These are phyloP conservation scores for Oscheius sp. DNA, from an alignment of 2,888 invertebrate genomes.

Conservation along the genomic window DNA sequence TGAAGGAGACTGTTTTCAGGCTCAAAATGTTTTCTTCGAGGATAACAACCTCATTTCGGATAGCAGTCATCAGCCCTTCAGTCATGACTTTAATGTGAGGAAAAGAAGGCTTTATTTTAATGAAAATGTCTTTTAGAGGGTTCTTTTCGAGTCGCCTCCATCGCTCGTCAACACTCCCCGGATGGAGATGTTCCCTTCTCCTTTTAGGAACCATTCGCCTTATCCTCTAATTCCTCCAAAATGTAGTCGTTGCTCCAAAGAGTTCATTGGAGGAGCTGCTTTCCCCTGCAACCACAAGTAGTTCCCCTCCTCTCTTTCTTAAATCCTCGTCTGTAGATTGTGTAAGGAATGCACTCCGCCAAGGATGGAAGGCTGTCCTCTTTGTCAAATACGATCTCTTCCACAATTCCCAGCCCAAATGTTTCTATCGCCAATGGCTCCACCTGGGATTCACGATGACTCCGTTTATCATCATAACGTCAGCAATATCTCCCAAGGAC, in stretches of 20 bases:
- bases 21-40: neutral
- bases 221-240: slow-evolving; percentile 1
- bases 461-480: too few species aligned
- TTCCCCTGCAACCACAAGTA: slow-evolving; percentile 21
- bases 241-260: slow-evolving; percentile 17
- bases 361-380: slow-evolving; percentile 17
- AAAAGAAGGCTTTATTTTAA: too few species aligned
- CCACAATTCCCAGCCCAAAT: slow-evolving; percentile 18
- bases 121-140: slow-evolving; percentile 1
- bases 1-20: neutral
- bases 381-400: neutral
- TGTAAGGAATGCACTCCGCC: slow-evolving; percentile 23
- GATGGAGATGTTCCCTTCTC: slow-evolving; percentile 22
- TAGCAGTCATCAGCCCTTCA: neutral
- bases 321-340: neutral
- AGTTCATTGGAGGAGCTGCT: slow-evolving; percentile 6
- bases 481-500: neutral
- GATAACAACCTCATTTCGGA: slow-evolving; percentile 6
- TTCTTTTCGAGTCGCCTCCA: slow-evolving; percentile 21
- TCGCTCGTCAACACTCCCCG: slow-evolving; percentile 11
- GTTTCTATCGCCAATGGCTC: slow-evolving; percentile 21
- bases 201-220: neutral
- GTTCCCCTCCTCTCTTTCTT: neutral
- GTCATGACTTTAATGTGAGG: slow-evolving; percentile 13
- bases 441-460: neutral